Conservation (phyloP, 1,140 invertebrate genomes). For the Drosophila punjabiensis region DNA sequence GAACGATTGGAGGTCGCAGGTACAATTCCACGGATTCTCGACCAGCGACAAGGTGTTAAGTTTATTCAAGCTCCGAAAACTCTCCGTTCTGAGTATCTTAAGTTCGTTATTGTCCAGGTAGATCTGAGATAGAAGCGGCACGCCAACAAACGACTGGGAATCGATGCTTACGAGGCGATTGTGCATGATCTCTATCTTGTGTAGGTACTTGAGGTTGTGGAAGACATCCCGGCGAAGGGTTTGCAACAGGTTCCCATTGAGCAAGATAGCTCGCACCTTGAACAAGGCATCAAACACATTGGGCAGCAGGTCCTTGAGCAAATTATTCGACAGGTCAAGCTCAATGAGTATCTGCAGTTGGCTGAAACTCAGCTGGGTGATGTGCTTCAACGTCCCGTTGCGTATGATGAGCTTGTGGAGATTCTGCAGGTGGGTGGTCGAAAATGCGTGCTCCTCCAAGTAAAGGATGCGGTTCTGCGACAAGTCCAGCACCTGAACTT, state of each 20-base stretch:
- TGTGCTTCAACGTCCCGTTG: slow-evolving; percentile 89
- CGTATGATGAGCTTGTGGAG: slow-evolving; percentile 91
- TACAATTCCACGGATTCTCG: slow-evolving; percentile 95
- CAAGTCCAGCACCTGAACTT: slow-evolving; percentile 92
- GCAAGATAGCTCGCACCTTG: slow-evolving; percentile 89
- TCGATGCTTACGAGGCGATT: slow-evolving; percentile 90
- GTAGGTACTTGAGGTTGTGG: slow-evolving; percentile 90
- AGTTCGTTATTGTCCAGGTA: slow-evolving; percentile 91
- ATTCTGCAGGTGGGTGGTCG: slow-evolving; percentile 89
- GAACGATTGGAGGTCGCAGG: slow-evolving; percentile 92
- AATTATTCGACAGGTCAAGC: slow-evolving; percentile 92
- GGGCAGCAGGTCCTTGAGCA: slow-evolving; percentile 88
- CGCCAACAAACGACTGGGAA: slow-evolving; percentile 89
- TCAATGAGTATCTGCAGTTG: slow-evolving; percentile 92
- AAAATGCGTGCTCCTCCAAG: slow-evolving; percentile 89
- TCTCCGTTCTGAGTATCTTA: slow-evolving; percentile 87
- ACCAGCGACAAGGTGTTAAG: slow-evolving; percentile 91
- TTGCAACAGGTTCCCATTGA: slow-evolving; percentile 90
- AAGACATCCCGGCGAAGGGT: slow-evolving; percentile 90
- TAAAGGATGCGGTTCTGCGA: slow-evolving; percentile 89
- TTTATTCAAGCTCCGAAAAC: slow-evolving; percentile 87
- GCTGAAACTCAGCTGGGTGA: slow-evolving; percentile 90
- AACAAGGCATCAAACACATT: slow-evolving; percentile 90
- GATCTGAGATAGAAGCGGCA: slow-evolving; percentile 89
- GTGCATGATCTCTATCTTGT: slow-evolving; percentile 91